Evolutionary conservation across 1,140 invertebrate species (phyloP), one percentile per base, ranked within the genome.

Genomic region (Diuraphis noxia): DNA sequence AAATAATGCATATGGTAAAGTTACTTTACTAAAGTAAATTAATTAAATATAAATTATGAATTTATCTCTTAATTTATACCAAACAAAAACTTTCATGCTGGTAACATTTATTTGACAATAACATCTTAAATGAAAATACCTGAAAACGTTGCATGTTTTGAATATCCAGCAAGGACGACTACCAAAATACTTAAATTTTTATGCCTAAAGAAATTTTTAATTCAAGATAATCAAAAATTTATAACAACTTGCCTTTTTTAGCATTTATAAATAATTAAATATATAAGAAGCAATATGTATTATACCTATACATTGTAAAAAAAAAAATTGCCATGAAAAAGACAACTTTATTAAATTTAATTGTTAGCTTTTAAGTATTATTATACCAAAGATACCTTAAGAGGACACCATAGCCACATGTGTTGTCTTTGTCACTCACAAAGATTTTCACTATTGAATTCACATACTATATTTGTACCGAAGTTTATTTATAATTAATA

Each of bases 131-230:
- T 63, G 52, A 38, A 63, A 56, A 52, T 88, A 88, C 86, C 86
- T 88, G 86, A 88, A 52, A 88, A 88, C 3, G 49, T 52, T 88
- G 23, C 36, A n/a, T 88, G 46, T 40, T 56, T 38, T 21, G 38
- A 56, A 52, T 52, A 52, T 86, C 85, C 85, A 87, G 43, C 46
- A 87, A 25, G 25, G 46, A 36, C 52, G 85, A 46, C 23, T 88
- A 63, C 38, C 86, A 88, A 88, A 88, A 30, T 46, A 87, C 46
- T 52, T 36, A 52, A n/a, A 87, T 87, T 87, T 85, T 87, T 87
- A 87, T 52, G 8, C 46, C 85, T 87, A 87, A 52, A 87, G 43
- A 87, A n/a, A 87, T 87, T 87, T 87, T 46, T 87, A 88, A 88
- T 40, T 63, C 38, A 3, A 56, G 43, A 86, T 52, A 36, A 40